Evolutionary conservation across 2,113 vertebrate species (phyloP).

Genomic region (Ptyas mucosa): DNA sequence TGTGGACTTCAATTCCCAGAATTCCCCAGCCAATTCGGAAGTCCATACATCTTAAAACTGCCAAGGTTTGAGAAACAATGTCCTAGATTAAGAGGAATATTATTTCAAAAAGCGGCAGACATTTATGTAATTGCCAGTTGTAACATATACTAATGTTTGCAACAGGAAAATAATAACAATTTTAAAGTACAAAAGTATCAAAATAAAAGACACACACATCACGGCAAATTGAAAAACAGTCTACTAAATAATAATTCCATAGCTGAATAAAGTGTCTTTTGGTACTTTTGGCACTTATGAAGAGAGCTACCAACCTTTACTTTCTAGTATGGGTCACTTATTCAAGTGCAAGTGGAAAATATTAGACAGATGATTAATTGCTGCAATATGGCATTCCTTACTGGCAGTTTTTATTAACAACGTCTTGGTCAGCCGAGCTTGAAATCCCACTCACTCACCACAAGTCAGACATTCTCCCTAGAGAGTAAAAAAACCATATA

Average conservation of each 20-base stretch:
- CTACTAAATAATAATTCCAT: constrained; percentile 25
- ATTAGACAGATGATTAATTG: constrained; percentile 44
- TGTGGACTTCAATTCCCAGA: background rate
- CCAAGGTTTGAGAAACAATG: background rate
- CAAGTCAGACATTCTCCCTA: background rate
- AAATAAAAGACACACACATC: background rate
- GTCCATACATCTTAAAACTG: background rate
- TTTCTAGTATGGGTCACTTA: constrained; percentile 29
- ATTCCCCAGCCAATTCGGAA: background rate
- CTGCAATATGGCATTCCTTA: constrained; percentile 36
- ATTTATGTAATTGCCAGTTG: background rate
- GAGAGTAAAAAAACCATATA: background rate
- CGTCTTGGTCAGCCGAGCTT: background rate
- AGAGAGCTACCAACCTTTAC: background rate
- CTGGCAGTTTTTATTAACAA: constrained; percentile 38
- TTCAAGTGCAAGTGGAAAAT: constrained; percentile 41
- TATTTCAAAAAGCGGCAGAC: constrained; percentile 3
- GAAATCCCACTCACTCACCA: background rate
- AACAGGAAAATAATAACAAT: background rate
- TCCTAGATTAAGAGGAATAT: constrained; percentile 7
- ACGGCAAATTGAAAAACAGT: constrained; percentile 34
- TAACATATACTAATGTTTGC: background rate
- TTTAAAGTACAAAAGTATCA: background rate
- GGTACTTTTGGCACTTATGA: background rate
- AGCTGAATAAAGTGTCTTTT: background rate